Evolutionary conservation across 2,113 vertebrate species (phyloP), one percentile per base, ranked within the genome.

Genomic region (Plotosus lineatus): DNA sequence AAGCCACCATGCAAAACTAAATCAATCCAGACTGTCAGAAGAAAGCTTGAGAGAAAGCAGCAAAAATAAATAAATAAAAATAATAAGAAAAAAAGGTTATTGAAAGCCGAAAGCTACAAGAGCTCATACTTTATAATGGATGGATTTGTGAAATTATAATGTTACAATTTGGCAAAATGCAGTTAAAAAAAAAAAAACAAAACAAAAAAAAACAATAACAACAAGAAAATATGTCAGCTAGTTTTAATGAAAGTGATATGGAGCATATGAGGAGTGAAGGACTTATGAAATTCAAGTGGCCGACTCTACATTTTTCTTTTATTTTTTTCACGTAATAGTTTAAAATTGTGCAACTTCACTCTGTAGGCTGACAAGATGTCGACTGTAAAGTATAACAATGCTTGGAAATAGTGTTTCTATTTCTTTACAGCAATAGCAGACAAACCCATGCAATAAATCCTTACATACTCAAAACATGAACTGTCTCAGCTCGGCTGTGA

Each of bases 341-440:
- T 65, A 74, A n/a, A 55, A 74, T 50, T 74, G 69, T 81, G 79
- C 79, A 68, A 76, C 50, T 23, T 76, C 74, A 77, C 74, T 68
- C 73, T 69, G 80, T 36, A 81, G 60, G 58, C 72, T 72, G 53
- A 81, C 72, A 55, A 40, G 53, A 77, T 40, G 65, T 79, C 71
- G 82, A 48, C 33, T 74, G 66, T 77, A 82, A 82, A 81, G 78
- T 72, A 86, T 75, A 73, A 81, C 60, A 28, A 77, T 71, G 75
- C 63, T 75, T 61, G 74, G 50, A 80, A 85, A 83, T 71, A 75
- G 73, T 82, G 78, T 76, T 80, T 61, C 72, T 53, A 68, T 77
- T 82, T 80, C 80, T 85, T 83, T 83, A 86, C 81, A 83, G 77
- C 56, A 78, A 86, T 81, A 81, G 75, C 78, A 46, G 31, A 86